Base-by-base conservation (phyloP, 2,797 vertebrate genomes). In the Rhodeus uyekii region DNA sequence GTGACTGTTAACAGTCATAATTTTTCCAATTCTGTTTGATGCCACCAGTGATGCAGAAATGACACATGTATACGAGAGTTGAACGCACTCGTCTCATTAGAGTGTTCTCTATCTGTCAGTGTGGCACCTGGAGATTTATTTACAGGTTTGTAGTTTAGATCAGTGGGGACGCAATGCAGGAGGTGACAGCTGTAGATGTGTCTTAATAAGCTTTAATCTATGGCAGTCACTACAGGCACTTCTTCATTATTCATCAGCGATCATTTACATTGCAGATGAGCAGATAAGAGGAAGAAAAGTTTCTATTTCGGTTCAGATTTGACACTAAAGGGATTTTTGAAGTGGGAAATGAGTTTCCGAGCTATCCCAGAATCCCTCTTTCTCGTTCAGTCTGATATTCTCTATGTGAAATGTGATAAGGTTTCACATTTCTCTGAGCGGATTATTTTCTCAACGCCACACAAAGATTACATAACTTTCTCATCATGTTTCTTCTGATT, bases 191-290 rank as follows among this genome's bases (percentile, higher is more conserved):
- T 82, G 78, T 75, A 83, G 68, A 79, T 80, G 72, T 83, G 67
- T 87, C 86, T 87, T 88, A 86, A 90, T 90, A 89, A 89, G 27
- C 50, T 72, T 73, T 87, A 83, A 86, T 84, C 90, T 90, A 79
- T 89, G 87, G 89, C 84, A 85, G 85, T 84, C 76, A 81, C 58
- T 77, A 71, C 55, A 71, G 67, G 46, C 50, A 71, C 58, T 78
- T 72, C 48, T 67, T 81, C 60, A 44, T 75, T 67, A 84, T 89
- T 89, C 63, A 76, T 67, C 32, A 65, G 73, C 19, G 39, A 27
- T 72, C 19, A 84, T 85, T 82, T 82, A 67, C 76, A 84, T 50
- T 73, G 27, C 71, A 85, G 50, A 87, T 80, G 44, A 82, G 76
- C 64, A 84, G 60, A 84, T 76, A 63, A 76, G 46, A 83, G 19